Evolutionary conservation across 2,888 invertebrate genomes (phyloP), one percentile per base, ranked within the genome.

Genomic region (Dinocampus coccinellae): DNA sequence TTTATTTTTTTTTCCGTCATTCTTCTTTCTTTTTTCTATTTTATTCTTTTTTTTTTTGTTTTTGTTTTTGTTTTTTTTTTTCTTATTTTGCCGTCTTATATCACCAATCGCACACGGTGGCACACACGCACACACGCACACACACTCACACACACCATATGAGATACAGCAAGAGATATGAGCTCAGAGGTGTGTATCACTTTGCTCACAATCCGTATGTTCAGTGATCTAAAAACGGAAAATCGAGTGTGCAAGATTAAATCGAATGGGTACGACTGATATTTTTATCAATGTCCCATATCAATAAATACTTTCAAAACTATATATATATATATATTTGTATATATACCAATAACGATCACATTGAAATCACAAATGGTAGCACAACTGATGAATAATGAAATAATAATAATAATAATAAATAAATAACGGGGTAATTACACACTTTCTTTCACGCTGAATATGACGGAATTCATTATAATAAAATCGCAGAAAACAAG

Each of bases 271-370:
- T 63, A 52, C 52, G 16, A 63, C 52, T 47, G 29, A 39, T 63
- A 26, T 63, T 47, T 52, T 63, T 63, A 63, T 63, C 63, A 63
- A 52, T 20, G 26, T 63, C 29, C 52, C 20, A 36, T 63, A 63
- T 63, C 63, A 29, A 52, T 63, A 52, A 52, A 63, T 47, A 42
- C 63, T 63, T 63, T 63, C 63, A 52, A 63, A 63, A 63, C 47
- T 63, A 63, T 13, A 55, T 26, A 10, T 55, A 47, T 3, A 55
- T 22, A n/a, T 3, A 29, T 13, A 55, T 26, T n/a, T 24, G 16
- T 3, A 55, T 22, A 26, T 3, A n/a, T 55, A 13, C n/a, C 9
- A 13, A 26, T 55, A 55, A 26, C 55, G 26, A 29, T 55, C n/a
- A 26, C 26, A 13, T 29, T 33, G 22, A 63, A 42, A 10, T 29